Base-by-base conservation (phyloP, 2,797 vertebrate species). In the Chrysolophus pictus region DNA sequence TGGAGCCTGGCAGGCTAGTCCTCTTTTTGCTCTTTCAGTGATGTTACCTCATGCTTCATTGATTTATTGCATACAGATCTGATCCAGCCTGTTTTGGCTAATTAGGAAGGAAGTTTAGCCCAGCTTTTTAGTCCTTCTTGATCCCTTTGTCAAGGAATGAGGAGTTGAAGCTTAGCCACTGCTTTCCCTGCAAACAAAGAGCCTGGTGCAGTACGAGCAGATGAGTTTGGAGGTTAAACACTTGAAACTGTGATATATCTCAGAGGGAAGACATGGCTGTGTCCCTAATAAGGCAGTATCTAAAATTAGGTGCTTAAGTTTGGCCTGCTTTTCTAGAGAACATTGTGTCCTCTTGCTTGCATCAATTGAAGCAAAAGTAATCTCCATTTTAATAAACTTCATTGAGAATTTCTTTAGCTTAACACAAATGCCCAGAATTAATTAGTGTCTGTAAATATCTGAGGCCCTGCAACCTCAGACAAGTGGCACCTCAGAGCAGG, bases 311-410 rank as follows among this genome's bases (percentile, higher is more conserved):
- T 71, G 33, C 80, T 71, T 1, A 10, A 76, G 21, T 71, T 69
- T 87, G 91, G 87, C 94, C 91, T 95, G 3, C 23, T 96, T 96
- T 96, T 78, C 17, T 69, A 56, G 77, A 87, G 87, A 86, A 63
- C 94, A 91, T 53, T 0, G 3, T 1, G 88, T 90, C 92, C 90
- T 94, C 49, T 58, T 16, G 2, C 74, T 76, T 16, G 18, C 29
- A 64, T 47, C 7, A 3, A 1, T 53, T 6, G 19, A 88, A 77
- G 53, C 47, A 53, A 26, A 82, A 89, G 49, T 41, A 74, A 42
- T 55, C 84, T 46, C 37, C 70, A 47, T 75, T 81, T 73, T 33
- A 49, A 31, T 53, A 58, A 70, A 69, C 70, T 63, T 19, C 2
- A 8, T n/a, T 65, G 24, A 10, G 46, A 39, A 82, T 88, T 80